These are phyloP conservation scores for Pica pica DNA, from an alignment of 2,113 vertebrate species.

Conservation along the genomic window DNA sequence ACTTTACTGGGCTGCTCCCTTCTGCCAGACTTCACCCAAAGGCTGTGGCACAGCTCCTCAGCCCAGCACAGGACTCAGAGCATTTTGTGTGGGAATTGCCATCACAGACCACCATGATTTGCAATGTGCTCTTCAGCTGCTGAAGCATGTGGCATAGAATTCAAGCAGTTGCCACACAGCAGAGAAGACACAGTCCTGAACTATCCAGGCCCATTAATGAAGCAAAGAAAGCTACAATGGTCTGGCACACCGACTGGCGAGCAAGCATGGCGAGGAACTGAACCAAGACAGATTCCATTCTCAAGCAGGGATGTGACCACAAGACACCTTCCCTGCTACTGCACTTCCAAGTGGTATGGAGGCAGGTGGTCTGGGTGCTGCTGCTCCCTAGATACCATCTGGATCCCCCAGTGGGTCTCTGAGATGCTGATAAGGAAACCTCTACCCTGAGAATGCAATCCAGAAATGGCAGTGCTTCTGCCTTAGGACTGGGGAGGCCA, in stretches of 20 bases:
- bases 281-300: neutral
- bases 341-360: neutral
- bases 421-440: neutral
- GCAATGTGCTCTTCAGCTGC: neutral
- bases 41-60: neutral
- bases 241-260: neutral
- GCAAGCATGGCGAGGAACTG: fast-evolving
- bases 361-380: neutral
- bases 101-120: fast-evolving
- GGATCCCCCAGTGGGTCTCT: fast-evolving
- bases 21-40: neutral
- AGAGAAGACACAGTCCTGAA: neutral
- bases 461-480: neutral
- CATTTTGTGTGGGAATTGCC: neutral
- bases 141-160: neutral
- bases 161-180: neutral
- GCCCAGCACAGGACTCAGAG: neutral
- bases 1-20: neutral
- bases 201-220: neutral
- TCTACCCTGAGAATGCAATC: fast-evolving
- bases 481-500: neutral
- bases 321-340: neutral
- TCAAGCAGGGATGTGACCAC: fast-evolving
- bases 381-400: neutral
- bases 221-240: neutral